These are phyloP conservation scores for Alauda arvensis DNA, from an alignment of 2,797 vertebrate genomes.

Conservation along the genomic window DNA sequence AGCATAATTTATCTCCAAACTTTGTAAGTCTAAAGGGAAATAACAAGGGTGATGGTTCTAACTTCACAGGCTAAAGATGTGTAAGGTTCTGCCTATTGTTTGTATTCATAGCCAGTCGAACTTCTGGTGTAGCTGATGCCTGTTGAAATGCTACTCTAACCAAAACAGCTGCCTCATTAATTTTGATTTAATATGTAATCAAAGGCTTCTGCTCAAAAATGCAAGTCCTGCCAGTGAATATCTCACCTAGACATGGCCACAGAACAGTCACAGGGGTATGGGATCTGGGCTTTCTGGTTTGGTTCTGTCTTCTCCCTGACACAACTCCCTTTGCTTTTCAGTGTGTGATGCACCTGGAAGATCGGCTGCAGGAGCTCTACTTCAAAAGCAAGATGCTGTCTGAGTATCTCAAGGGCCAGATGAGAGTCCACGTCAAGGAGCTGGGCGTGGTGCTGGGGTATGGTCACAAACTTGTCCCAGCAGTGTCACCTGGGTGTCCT, in stretches of 20 bases:
- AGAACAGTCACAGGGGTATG: not conserved
- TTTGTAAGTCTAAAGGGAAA: conserved; percentile 81
- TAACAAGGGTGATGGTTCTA: rapidly evolving
- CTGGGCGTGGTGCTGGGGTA: conserved; percentile 94
- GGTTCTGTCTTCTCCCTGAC: not conserved
- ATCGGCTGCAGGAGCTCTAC: conserved; percentile 95
- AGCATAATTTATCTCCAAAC: conserved; percentile 94
- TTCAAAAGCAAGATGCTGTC: conserved; percentile 98
- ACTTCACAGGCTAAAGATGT: not conserved
- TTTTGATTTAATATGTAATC: not conserved
- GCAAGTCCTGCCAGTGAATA: not conserved
- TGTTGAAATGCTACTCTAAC: not conserved
- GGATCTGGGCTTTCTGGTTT: not conserved
- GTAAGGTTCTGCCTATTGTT: not conserved
- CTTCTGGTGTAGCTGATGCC: not conserved
- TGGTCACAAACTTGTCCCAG: conserved; percentile 22
- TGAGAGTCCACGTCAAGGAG: conserved; percentile 96
- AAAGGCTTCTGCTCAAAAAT: not conserved
- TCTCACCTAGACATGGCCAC: rapidly evolving
- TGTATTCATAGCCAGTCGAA: not conserved
- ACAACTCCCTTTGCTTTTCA: conserved; percentile 49
- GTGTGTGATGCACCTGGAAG: conserved; percentile 98
- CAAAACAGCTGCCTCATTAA: not conserved
- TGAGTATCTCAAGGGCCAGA: conserved; percentile 96
- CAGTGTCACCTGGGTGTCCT: not conserved